Percentiles rank a stretch among this genome's conserved stretches.
Conservation (phyloP, 2,797 vertebrate species). For the Phyllotis vaccarum region DNA sequence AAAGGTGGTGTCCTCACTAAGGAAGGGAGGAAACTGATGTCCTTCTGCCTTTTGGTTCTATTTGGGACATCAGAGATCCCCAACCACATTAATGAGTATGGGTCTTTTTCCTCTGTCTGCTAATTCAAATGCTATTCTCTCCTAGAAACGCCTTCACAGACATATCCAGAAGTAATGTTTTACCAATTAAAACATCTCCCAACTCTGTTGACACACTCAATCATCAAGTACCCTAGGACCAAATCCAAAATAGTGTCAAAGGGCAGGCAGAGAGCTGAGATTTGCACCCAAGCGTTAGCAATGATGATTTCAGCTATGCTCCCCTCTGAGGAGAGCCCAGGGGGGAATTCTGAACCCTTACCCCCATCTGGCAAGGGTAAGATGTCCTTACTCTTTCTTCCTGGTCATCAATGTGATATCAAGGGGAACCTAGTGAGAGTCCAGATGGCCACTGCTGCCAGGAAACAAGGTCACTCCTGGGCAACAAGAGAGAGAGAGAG, state of each 20-base stretch:
- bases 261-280: background rate
- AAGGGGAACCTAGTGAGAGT: background rate
- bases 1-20: background rate
- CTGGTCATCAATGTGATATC: background rate
- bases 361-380: background rate
- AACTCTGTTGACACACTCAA: background rate
- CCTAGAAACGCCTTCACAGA: background rate
- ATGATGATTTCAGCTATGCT: background rate
- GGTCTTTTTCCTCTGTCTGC: background rate
- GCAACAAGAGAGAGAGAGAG: background rate
- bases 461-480: background rate
- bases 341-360: background rate
- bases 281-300: background rate
- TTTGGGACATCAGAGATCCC: background rate
- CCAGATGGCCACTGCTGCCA: background rate
- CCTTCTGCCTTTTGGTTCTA: background rate
- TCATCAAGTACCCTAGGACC: background rate
- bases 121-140: background rate
- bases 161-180: background rate
- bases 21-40: background rate
- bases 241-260: background rate
- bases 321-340: background rate
- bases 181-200: background rate
- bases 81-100: background rate
- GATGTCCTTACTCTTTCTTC: background rate